Conservation (phyloP, 2,888 invertebrate genomes). For the Proisotoma minuta region DNA sequence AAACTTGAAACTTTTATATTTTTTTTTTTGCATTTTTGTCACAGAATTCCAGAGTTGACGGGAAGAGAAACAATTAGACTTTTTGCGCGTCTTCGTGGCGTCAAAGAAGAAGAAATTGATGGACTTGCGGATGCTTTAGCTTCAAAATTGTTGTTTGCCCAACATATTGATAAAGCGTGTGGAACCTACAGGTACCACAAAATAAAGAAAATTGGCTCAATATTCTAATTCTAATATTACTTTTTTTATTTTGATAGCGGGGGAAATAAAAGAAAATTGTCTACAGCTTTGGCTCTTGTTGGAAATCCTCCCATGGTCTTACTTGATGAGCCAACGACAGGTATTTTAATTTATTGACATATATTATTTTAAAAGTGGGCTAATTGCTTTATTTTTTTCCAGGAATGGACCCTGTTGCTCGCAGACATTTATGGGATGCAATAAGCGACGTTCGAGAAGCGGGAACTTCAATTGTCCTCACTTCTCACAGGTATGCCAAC, state of each 20-base stretch:
- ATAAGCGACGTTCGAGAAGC: conserved; percentile 63
- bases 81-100: conserved; percentile 63
- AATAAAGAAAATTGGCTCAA: not conserved
- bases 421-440: conserved; percentile 73
- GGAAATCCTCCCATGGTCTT: conserved; percentile 64
- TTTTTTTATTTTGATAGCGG: conserved; percentile 57
- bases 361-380: not conserved
- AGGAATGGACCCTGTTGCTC: conserved; percentile 75
- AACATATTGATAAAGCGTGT: conserved; percentile 59
- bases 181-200: conserved; percentile 51
- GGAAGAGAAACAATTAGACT: conserved; percentile 66
- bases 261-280: conserved; percentile 70
- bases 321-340: conserved; percentile 49
- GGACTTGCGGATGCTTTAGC: conserved; percentile 53
- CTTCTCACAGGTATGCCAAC: conserved; percentile 64
- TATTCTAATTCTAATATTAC: not conserved
- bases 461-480: conserved; percentile 72
- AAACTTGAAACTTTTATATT: not conserved
- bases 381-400: conserved; percentile 49
- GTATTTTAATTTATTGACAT: not conserved
- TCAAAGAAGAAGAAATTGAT: conserved; percentile 53
- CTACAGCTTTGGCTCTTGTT: conserved; percentile 65
- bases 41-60: conserved; percentile 65
- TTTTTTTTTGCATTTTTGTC: conserved; percentile 64
- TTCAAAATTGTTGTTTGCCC: conserved; percentile 59